A percentile compares a stretch with the other conserved stretches of the same genome.
Conservation (phyloP, 2,113 vertebrate genomes). For the Trochalopteron elliotii region DNA sequence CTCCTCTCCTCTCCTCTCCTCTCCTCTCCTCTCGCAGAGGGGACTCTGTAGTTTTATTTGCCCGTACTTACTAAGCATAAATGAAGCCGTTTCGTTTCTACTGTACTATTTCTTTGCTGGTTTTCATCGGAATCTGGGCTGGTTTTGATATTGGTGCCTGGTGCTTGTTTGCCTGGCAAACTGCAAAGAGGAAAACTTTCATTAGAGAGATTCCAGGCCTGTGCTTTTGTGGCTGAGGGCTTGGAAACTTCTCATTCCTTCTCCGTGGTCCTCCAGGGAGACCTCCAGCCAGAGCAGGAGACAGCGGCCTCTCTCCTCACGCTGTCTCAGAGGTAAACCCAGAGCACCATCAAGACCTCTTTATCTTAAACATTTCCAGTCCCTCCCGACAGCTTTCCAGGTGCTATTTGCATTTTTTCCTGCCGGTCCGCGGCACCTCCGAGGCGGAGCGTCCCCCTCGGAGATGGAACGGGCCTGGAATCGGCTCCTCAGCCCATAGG, state of each 20-base stretch:
- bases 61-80: neutral
- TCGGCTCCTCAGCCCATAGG: neutral
- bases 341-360: neutral
- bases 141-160: conserved; percentile 53
- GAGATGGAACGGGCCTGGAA: conserved; percentile 33
- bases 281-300: neutral
- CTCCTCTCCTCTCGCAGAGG: neutral
- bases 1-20: neutral
- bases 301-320: neutral
- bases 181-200: conserved; percentile 40
- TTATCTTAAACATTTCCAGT: neutral
- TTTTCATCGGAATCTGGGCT: conserved; percentile 34
- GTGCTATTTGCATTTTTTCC: neutral
- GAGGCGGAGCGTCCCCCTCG: neutral
- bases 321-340: neutral
- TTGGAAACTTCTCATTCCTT: conserved; percentile 43
- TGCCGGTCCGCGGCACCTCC: accelerated
- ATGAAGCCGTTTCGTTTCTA: neutral
- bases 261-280: conserved; percentile 28
- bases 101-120: conserved; percentile 11
- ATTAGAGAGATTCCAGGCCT: conserved; percentile 42
- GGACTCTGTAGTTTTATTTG: neutral
- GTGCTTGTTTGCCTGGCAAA: conserved; percentile 46
- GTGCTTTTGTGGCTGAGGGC: conserved; percentile 30
- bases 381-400: neutral